These are phyloP conservation scores for Phalacrocorax brasilianus DNA, from an alignment of 2,113 vertebrate species.

Conservation along the genomic window DNA sequence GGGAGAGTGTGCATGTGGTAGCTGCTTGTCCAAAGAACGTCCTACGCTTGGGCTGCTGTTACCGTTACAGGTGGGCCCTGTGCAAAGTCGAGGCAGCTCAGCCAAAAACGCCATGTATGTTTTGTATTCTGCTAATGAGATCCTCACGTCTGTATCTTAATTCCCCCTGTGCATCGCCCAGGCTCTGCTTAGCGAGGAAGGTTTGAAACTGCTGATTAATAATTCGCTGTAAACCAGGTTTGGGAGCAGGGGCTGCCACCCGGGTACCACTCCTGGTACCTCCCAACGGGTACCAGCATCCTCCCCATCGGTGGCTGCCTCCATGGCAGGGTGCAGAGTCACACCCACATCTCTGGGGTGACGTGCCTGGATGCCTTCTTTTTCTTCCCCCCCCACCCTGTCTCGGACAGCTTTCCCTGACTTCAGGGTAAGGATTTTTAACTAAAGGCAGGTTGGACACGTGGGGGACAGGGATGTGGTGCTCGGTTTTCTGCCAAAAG, in stretches of 20 bases:
- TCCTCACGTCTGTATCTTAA: accelerated
- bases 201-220: neutral
- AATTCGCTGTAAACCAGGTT: neutral
- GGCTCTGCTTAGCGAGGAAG: neutral
- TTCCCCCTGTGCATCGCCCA: accelerated
- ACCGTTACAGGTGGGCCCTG: neutral
- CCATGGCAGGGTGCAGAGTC: accelerated
- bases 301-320: accelerated
- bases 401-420: neutral
- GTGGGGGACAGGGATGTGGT: neutral
- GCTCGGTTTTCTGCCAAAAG: neutral
- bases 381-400: accelerated
- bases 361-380: neutral
- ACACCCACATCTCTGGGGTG: neutral
- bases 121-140: neutral
- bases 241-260: neutral
- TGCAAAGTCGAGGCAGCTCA: neutral
- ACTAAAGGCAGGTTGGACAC: neutral
- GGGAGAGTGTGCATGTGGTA: neutral
- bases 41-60: neutral
- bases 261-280: neutral
- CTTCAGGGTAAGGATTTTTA: neutral
- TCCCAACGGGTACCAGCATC: neutral
- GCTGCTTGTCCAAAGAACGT: neutral
- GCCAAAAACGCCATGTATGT: neutral